phyloP scores from a whole-genome alignment of 1,140 invertebrate species.

The Phocides pigmalion region DNA sequence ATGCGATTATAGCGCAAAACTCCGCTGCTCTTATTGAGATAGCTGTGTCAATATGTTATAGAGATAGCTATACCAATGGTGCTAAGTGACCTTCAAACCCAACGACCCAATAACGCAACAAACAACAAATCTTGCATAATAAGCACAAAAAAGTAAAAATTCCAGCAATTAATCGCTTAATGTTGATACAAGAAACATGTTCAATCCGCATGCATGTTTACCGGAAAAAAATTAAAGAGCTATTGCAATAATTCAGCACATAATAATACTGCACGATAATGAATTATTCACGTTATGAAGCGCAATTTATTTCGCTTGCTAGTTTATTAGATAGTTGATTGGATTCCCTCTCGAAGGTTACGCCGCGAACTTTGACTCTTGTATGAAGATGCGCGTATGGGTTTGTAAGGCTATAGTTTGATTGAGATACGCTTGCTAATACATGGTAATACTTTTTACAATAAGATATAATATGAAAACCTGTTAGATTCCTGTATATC shows the following conservation, averaged over 20 bases:
- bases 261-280: slow-evolving; percentile 49
- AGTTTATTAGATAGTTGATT: slow-evolving; percentile 70
- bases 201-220: background rate
- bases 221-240: slow-evolving; percentile 27
- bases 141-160: slow-evolving; percentile 10
- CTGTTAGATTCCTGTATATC: too few species aligned
- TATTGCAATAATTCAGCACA: slow-evolving; percentile 35
- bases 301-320: slow-evolving; percentile 60
- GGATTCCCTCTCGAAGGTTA: slow-evolving; percentile 63
- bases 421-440: too few species aligned
- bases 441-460: too few species aligned
- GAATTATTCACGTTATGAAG: slow-evolving; percentile 52
- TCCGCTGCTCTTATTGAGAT: too few species aligned
- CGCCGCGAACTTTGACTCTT: slow-evolving; percentile 59
- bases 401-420: slow-evolving; percentile 12
- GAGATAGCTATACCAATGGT: too few species aligned
- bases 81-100: background rate
- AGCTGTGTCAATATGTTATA: too few species aligned
- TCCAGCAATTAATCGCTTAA: slow-evolving; percentile 20
- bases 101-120: background rate
- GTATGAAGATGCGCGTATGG: slow-evolving; percentile 43
- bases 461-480: too few species aligned
- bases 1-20: too few species aligned
- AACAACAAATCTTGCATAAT: slow-evolving; percentile 20
- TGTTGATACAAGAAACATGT: background rate